Evolutionary conservation across 1,140 invertebrate genomes (phyloP).

Genomic region (Drosophila persimilis): DNA sequence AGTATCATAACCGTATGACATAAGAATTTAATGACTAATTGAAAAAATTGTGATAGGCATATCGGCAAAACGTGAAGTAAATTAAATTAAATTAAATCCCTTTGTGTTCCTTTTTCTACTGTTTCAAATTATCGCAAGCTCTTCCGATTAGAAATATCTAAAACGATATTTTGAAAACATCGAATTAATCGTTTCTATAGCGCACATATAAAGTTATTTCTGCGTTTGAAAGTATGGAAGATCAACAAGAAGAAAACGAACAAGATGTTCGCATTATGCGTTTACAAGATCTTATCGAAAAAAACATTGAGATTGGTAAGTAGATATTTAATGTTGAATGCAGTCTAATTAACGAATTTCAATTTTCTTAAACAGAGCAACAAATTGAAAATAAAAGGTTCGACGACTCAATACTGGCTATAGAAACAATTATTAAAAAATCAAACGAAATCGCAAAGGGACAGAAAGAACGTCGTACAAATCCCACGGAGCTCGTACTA

Average conservation of each 20-base stretch:
- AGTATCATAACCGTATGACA: no score
- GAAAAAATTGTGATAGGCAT: no score
- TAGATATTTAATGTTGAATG: neutral
- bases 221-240: conserved; percentile 7
- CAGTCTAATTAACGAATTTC: no score
- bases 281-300: conserved; percentile 58
- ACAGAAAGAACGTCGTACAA: conserved; percentile 40
- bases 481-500: conserved; percentile 57
- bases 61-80: no score
- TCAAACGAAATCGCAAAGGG: conserved; percentile 55
- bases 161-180: no score
- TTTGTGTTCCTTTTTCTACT: no score
- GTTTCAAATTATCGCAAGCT: no score
- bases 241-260: neutral
- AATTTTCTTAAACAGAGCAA: conserved; percentile 30
- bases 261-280: conserved; percentile 40
- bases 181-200: no score
- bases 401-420: conserved; percentile 46
- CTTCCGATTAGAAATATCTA: no score
- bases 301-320: conserved; percentile 62
- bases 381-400: conserved; percentile 50
- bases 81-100: no score
- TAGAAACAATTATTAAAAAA: conserved; percentile 41
- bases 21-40: no score
- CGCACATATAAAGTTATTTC: neutral